A percentile compares a stretch with the other conserved stretches of the same genome.
phyloP scores from a whole-genome alignment of 2,797 vertebrate genomes.

The Brotula barbata region DNA sequence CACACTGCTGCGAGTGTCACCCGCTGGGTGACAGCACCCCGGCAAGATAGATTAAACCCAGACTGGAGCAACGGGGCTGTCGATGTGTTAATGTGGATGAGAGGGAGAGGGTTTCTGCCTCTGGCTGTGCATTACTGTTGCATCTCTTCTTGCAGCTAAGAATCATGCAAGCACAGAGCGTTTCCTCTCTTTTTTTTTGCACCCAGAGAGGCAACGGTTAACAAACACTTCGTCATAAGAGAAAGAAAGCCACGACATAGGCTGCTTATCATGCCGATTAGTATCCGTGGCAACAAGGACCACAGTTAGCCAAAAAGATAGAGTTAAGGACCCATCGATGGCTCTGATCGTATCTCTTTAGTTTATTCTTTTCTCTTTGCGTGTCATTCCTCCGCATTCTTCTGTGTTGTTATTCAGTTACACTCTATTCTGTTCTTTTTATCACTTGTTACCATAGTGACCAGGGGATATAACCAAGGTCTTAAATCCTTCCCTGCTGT shows the following conservation, averaged over 20 bases:
- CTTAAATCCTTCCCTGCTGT: conserved; percentile 9
- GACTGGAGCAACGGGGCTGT: conserved; percentile 28
- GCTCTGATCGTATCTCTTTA: not conserved
- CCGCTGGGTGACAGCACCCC: conserved; percentile 43
- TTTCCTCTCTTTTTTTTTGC: conserved; percentile 36
- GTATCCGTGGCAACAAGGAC: conserved; percentile 29
- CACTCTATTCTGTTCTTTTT: conserved; percentile 31
- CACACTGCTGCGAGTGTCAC: conserved; percentile 32
- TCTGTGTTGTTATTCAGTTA: not conserved
- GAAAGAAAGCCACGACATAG: too few relatives aligned
- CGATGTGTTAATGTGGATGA: conserved; percentile 23
- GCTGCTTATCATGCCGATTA: not conserved
- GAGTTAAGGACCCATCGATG: conserved; percentile 7
- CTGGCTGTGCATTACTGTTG: conserved; percentile 29
- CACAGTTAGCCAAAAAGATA: not conserved
- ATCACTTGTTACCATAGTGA: conserved; percentile 52
- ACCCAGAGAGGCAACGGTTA: conserved; percentile 45
- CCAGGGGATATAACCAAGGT: conserved; percentile 5
- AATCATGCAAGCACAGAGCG: conserved; percentile 42
- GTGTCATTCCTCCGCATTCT: not conserved
- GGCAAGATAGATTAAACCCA: conserved; percentile 55
- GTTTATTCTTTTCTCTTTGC: conserved; percentile 3
- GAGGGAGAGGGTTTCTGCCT: conserved; percentile 16
- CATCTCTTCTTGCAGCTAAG: conserved; percentile 46
- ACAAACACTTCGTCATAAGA: conserved; percentile 36